phyloP scores from a whole-genome alignment of 2,888 invertebrate genomes.

The Labia minor region DNA sequence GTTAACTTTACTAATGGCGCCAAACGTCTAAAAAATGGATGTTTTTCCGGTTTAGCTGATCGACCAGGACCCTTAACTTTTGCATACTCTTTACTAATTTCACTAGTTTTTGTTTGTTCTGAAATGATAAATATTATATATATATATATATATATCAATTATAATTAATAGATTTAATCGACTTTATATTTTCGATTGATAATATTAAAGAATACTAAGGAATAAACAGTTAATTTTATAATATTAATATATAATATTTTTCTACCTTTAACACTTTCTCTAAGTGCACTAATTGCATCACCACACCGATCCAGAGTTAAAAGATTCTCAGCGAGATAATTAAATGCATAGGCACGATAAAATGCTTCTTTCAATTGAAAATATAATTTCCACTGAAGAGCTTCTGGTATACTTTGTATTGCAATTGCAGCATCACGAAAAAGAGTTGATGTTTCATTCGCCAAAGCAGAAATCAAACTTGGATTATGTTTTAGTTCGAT shows the following conservation, averaged over 20 bases:
- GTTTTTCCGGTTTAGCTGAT: conserved; percentile 46
- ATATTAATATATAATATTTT: background rate
- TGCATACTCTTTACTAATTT: conserved; percentile 45
- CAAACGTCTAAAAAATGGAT: conserved; percentile 47
- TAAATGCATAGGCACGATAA: conserved; percentile 50
- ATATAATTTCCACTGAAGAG: conserved; percentile 49
- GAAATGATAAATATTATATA: conserved; percentile 33
- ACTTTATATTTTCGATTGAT: too few relatives aligned
- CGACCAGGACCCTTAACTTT: conserved; percentile 46
- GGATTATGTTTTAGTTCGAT: conserved; percentile 51
- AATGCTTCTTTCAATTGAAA: conserved; percentile 47
- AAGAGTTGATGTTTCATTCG: conserved; percentile 49
- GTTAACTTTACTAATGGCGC: conserved; percentile 45
- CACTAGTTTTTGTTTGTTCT: conserved; percentile 36
- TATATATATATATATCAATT: background rate
- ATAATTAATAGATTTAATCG: too few relatives aligned
- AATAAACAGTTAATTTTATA: too few relatives aligned
- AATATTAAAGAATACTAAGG: too few relatives aligned
- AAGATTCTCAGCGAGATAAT: conserved; percentile 48
- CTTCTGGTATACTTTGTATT: conserved; percentile 39
- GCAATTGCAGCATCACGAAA: conserved; percentile 46
- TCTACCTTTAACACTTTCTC: conserved; percentile 38
- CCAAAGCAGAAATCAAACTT: conserved; percentile 46
- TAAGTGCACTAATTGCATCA: conserved; percentile 47
- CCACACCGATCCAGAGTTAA: conserved; percentile 52